Conservation (phyloP, 1,140 invertebrate genomes). For the Leptinotarsa defecta region DNA sequence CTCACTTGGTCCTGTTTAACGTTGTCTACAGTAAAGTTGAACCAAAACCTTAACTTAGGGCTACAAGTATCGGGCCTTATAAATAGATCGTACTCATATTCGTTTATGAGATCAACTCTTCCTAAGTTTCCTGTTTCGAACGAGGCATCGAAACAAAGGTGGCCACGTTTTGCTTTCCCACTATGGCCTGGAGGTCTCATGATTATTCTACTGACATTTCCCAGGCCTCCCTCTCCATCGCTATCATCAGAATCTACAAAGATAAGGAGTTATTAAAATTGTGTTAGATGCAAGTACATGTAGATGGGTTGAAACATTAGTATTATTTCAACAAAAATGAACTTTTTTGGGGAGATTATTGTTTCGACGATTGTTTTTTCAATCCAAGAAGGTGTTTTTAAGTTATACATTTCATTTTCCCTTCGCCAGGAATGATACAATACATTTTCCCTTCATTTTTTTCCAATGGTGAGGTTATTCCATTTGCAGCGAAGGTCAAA, state of each 20-base stretch:
- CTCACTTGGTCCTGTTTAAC: conserved; percentile 86
- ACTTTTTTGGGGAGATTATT: too few relatives aligned
- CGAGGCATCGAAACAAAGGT: conserved; percentile 95
- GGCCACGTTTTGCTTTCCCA: conserved; percentile 91
- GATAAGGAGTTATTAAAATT: background rate
- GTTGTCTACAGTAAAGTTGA: conserved; percentile 98
- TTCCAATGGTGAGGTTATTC: too few relatives aligned
- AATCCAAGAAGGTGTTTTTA: too few relatives aligned
- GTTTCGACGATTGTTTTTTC: too few relatives aligned
- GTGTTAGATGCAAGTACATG: too few relatives aligned
- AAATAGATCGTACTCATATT: conserved; percentile 96
- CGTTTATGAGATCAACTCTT: conserved; percentile 89
- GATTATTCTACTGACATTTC: conserved; percentile 92
- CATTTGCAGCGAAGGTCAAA: too few relatives aligned
- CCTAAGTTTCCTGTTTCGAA: conserved; percentile 98
- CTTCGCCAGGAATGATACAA: too few relatives aligned
- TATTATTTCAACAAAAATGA: too few relatives aligned
- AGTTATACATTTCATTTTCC: too few relatives aligned
- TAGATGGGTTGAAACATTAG: too few relatives aligned
- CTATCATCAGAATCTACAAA: conserved; percentile 89
- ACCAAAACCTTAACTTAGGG: conserved; percentile 92
- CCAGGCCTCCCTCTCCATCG: conserved; percentile 90
- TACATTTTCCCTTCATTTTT: too few relatives aligned
- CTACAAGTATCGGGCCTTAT: conserved; percentile 96
- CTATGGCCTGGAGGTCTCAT: conserved; percentile 91